Evolutionary conservation across 2,113 vertebrate species (phyloP).

Genomic region (Ophthalmolycus amberensis): DNA sequence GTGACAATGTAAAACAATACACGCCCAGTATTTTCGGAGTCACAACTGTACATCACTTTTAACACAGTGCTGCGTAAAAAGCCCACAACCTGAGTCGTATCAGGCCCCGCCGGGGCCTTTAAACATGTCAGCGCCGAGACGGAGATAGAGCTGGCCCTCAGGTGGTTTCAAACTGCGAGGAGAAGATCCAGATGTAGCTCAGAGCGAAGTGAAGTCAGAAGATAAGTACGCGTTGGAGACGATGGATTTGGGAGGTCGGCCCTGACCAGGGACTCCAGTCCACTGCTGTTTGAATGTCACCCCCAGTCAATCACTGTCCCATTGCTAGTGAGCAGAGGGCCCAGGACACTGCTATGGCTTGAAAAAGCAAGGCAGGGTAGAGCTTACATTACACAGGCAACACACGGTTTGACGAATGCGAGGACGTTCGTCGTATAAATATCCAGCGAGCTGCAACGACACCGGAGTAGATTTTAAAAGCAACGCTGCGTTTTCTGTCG

Average conservation of each 20-base stretch:
- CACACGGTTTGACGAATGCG: conserved; percentile 35
- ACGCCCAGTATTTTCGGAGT: conserved; percentile 47
- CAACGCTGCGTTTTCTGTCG: conserved; percentile 39
- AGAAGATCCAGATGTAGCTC: conserved; percentile 49
- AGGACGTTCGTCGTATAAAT: conserved; percentile 23
- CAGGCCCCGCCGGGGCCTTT: conserved; percentile 32
- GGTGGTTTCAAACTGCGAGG: conserved; percentile 41
- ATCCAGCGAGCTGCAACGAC: conserved; percentile 22
- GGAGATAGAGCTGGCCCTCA: conserved; percentile 27
- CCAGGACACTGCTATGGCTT: conserved; percentile 26
- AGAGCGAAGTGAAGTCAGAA: conserved; percentile 35
- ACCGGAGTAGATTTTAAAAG: conserved; percentile 45
- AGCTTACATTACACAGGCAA: conserved; percentile 37
- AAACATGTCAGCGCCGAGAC: conserved; percentile 63
- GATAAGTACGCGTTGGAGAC: conserved; percentile 41
- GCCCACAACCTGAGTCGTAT: conserved; percentile 60
- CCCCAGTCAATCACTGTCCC: conserved; percentile 40
- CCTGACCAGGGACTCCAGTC: conserved; percentile 39
- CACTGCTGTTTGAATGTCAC: conserved; percentile 38
- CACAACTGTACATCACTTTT: conserved; percentile 70
- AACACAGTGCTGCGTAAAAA: conserved; percentile 52
- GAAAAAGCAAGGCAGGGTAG: conserved; percentile 30
- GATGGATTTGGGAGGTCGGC: conserved; percentile 34
- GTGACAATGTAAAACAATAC: conserved; percentile 65
- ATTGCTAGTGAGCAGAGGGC: conserved; percentile 10